Percentiles rank a stretch among this genome's conserved stretches.
phyloP scores from a whole-genome alignment of 2,888 invertebrate genomes.

The Anoncus sp. region DNA sequence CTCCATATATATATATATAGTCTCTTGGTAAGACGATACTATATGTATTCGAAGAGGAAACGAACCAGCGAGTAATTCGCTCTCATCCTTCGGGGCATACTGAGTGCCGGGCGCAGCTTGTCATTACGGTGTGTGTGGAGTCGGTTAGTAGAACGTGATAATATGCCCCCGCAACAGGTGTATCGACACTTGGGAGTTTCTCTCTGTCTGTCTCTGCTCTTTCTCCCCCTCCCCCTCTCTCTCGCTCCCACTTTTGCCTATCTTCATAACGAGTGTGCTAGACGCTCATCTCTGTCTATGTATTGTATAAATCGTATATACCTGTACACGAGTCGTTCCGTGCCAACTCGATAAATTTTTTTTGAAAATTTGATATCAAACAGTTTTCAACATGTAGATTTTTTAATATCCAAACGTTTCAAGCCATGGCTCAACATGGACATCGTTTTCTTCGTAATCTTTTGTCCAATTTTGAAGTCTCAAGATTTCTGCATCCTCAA shows the following conservation, averaged over 20 bases:
- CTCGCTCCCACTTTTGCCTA: constrained; percentile 7
- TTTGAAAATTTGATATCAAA: too few species aligned
- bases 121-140: constrained; percentile 67
- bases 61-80: constrained; percentile 56
- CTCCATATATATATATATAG: constrained; percentile 37
- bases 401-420: too few species aligned
- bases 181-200: constrained; percentile 63
- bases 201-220: constrained; percentile 13
- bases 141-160: constrained; percentile 70
- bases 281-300: background rate
- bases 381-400: too few species aligned
- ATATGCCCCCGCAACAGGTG: constrained; percentile 69
- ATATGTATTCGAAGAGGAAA: constrained; percentile 60
- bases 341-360: too few species aligned
- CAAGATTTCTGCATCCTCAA: too few species aligned
- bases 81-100: constrained; percentile 57
- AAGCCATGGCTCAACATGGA: too few species aligned
- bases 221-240: constrained; percentile 13
- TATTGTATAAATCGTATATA: constrained; percentile 6
- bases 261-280: constrained; percentile 8
- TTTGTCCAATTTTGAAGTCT: too few species aligned
- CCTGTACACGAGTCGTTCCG: background rate
- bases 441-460: too few species aligned
- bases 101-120: constrained; percentile 62
- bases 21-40: constrained; percentile 66